Evolutionary conservation across 2,113 vertebrate genomes (phyloP), one percentile per base, ranked within the genome.

Genomic region (Eidolon helvum): DNA sequence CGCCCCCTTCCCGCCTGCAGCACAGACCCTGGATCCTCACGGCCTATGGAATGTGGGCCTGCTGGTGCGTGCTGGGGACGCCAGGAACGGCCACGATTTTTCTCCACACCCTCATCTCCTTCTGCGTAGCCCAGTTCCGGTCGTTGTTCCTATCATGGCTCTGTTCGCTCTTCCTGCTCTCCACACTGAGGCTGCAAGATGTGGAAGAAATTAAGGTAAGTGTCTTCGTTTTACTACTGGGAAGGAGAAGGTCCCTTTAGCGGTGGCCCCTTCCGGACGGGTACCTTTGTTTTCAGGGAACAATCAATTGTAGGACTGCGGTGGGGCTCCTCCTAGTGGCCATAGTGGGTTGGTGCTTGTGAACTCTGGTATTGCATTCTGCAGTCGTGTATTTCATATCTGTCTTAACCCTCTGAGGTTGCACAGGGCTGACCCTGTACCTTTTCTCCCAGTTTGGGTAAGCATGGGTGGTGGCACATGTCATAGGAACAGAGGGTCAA

Each of bases 171-270:
- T 72, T 99, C 77, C 98, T 99, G 87, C 99, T 99, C 3, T 99
- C 98, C 85, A 99, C 99, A 0, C 98, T 99, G 63, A 99, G 99
- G 87, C 96, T 99, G 87, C 98, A 98, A n/a, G 96, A 98, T 4
- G 95, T 99, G 92, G 99, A 99, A 97, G 99, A 99, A 90, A 91
- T 99, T 14, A 99, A 99, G 99, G 99, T 99, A 98, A 98, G 94
- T 63, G n/a, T n/a, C 18, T 75, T 2, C 10, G 1, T 61, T 82
- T 50, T 50, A 40, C 22, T 9, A 0, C 2, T 1, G 19, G n/a
- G 59, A 79, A 65, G 43, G 53, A 35, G 45, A 30, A 11, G 19
- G n/a, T 4, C 10, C 26, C 14, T 35, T n/a, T 26, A 6, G 35
- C 30, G 40, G 57, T 55, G 35, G 35, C 50, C 15, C 18, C 8